Conservation (phyloP, 2,888 invertebrate species). For the Pasiphila rectangulata region DNA sequence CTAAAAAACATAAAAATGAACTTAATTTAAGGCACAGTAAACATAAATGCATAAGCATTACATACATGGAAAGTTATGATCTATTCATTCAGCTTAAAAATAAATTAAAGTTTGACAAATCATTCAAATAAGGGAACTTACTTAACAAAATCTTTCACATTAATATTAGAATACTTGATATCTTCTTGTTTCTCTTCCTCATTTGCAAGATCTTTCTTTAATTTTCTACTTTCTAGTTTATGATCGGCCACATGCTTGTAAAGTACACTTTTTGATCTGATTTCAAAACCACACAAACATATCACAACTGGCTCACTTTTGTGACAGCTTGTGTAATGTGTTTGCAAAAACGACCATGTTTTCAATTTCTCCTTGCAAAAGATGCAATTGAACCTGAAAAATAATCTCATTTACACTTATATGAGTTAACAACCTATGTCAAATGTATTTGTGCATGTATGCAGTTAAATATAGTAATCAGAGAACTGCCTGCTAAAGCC, state of each 20-base stretch:
- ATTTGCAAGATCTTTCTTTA: conserved; percentile 36
- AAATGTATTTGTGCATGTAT: too few species aligned
- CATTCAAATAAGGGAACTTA: conserved; percentile 37
- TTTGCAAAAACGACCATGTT: conserved; percentile 55
- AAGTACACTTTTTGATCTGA: conserved; percentile 64
- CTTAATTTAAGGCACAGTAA: too few species aligned
- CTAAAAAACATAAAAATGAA: too few species aligned
- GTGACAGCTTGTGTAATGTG: conserved; percentile 56
- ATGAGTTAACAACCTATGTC: too few species aligned
- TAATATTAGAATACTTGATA: conserved; percentile 51
- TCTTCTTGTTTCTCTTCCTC: conserved; percentile 45
- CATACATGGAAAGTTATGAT: too few species aligned
- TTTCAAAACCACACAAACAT: conserved; percentile 65
- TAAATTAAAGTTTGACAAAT: neutral
- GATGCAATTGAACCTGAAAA: conserved; percentile 58
- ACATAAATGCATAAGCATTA: too few species aligned
- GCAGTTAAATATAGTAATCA: too few species aligned
- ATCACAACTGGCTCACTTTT: conserved; percentile 57
- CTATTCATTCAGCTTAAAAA: too few species aligned
- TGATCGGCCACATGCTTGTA: conserved; percentile 71
- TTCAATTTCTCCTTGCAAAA: conserved; percentile 56
- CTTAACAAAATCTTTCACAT: conserved; percentile 67
- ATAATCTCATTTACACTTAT: conserved; percentile 4
- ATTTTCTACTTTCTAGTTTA: conserved; percentile 55
- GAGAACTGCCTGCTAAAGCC: too few species aligned